Evolutionary conservation across 2,888 invertebrate species (phyloP), one percentile per base, ranked within the genome.

Genomic region (Drosophila niveifrons): DNA sequence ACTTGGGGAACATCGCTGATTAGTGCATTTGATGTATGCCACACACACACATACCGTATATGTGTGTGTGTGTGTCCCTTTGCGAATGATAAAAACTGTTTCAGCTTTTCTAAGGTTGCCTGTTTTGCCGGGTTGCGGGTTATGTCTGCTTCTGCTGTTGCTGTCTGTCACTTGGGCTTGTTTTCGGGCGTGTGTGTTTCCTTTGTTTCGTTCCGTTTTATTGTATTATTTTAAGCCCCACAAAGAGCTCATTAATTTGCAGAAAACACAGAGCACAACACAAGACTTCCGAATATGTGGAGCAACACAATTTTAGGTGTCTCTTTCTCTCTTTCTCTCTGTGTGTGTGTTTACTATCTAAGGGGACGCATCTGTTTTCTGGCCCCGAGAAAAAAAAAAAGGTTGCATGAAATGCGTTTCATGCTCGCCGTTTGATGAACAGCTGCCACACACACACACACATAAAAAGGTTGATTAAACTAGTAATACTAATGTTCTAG

Each of bases 231-330:
- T 76, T 70, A 85, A 89, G 85, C 50, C 68, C 68, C 75, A 88
- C 89, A 83, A 85, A 85, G 82, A 83, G 88, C 85, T 83, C 88
- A 83, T 89, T 83, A 83, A 89, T 83, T 84, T 85, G 55, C 64
- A 84, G 66, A 78, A 9, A 74, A 44, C 55, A 56, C 51, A 75
- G 47, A 68, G 10, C 39, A 69, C 8, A 46, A 17, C 39, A 39
- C 36, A 17, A 50, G 43, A 48, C 48, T 36, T 58, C 13, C 47
- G 47, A 55, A 46, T 29, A 66, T 67, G 31, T 65, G 57, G n/a
- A 41, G 3, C 29, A 73, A 44, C 52, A 69, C n/a, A n/a, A n/a
- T 68, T 53, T 48, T 11, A 41, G 39, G 15, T n/a, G 23, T 23
- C 52, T 23, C 13, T 23, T 6, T 23, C 23, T 2, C 8, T 36